A percentile compares a stretch with the other conserved stretches of the same genome.
Conservation (phyloP, 2,113 vertebrate species). For the Heloderma charlesbogerti region DNA sequence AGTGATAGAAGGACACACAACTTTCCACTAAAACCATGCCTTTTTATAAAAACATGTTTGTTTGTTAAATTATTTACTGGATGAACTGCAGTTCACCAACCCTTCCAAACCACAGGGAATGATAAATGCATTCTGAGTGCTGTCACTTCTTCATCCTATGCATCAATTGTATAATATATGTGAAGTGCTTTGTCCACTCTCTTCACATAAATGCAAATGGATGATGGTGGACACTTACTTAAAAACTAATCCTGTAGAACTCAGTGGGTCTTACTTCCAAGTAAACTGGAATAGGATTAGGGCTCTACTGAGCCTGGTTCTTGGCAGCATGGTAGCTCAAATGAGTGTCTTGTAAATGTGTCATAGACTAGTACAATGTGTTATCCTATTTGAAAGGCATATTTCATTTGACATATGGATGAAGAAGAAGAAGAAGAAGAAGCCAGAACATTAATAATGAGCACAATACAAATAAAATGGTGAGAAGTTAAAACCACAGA, state of each 20-base stretch:
- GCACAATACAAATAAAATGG: neutral
- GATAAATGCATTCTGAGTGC: neutral
- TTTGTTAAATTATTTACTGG: neutral
- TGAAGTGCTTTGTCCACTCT: neutral
- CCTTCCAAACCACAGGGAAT: neutral
- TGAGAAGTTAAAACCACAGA: neutral
- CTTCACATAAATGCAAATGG: neutral
- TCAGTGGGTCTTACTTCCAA: neutral
- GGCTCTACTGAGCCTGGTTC: neutral
- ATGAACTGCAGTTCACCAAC: neutral
- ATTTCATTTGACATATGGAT: neutral
- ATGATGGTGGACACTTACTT: neutral
- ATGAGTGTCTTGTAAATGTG: neutral
- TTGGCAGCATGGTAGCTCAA: neutral
- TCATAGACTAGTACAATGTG: neutral
- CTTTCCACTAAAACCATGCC: neutral
- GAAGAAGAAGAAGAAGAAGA: too few relatives aligned
- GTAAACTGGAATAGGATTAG: neutral
- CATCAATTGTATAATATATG: neutral
- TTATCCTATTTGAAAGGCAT: neutral
- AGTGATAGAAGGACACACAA: neutral
- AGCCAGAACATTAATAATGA: neutral
- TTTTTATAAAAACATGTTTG: neutral
- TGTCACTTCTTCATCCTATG: neutral
- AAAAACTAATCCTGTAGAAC: neutral